phyloP scores from a whole-genome alignment of 2,113 vertebrate genomes.

The Hucho hucho region DNA sequence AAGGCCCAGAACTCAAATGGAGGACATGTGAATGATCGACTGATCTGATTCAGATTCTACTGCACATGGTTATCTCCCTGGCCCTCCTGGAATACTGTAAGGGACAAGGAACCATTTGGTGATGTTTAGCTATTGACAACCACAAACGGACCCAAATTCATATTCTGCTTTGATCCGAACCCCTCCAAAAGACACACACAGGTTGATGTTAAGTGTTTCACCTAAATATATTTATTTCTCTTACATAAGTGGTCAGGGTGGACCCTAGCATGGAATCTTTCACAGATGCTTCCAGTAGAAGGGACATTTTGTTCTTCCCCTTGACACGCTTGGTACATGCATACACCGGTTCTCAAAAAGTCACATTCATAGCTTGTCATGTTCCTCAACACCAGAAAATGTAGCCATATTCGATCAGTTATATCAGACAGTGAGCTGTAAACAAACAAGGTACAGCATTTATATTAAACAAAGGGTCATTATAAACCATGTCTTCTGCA shows the following conservation, averaged over 20 bases:
- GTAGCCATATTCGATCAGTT: too few species aligned
- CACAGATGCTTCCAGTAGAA: neutral
- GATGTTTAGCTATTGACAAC: neutral
- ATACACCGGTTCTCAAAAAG: neutral
- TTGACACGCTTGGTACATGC: neutral
- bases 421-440: too few species aligned
- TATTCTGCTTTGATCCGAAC: neutral
- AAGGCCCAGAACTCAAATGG: neutral
- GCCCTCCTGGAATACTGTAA: neutral
- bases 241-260: neutral
- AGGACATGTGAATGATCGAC: too few species aligned
- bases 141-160: neutral
- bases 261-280: neutral
- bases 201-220: too few species aligned
- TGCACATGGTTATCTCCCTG: neutral
- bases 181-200: too few species aligned
- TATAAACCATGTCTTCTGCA: neutral
- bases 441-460: neutral
- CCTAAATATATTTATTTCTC: neutral
- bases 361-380: neutral
- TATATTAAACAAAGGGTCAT: neutral
- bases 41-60: too few species aligned
- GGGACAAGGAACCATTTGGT: slow-evolving; percentile 1
- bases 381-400: neutral
- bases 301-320: neutral